phyloP scores from a whole-genome alignment of 2,113 vertebrate species.

The Coptodon rendalli region DNA sequence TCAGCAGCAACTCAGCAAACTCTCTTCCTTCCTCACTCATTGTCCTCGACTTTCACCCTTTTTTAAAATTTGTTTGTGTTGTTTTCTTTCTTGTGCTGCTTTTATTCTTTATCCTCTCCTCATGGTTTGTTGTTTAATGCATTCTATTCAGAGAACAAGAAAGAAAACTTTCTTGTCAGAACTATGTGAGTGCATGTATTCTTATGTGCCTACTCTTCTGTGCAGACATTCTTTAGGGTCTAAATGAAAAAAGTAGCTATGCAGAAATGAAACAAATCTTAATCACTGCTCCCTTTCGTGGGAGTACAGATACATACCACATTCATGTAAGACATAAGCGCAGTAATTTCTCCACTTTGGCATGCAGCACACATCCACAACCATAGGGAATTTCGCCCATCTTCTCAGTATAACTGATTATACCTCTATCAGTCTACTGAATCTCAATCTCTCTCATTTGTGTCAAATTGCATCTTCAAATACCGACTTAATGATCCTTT shows the following conservation, averaged over 20 bases:
- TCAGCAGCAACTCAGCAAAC: not conserved
- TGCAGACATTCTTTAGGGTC: not conserved
- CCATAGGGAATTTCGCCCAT: not conserved
- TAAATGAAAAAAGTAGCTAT: not conserved
- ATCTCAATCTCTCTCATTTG: not conserved
- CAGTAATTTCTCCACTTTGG: not conserved
- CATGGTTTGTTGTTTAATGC: not conserved
- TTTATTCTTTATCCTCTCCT: not conserved
- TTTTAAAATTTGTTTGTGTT: not conserved
- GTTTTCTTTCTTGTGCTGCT: not conserved
- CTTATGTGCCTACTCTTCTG: not conserved
- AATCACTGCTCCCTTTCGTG: not conserved
- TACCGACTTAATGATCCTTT: not conserved
- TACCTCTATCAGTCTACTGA: not conserved
- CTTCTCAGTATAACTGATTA: not conserved
- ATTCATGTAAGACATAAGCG: not conserved
- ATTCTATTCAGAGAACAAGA: not conserved
- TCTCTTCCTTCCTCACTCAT: not conserved
- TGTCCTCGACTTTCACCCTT: not conserved
- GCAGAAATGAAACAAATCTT: not conserved
- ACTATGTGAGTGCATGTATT: not conserved
- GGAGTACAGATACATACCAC: not conserved
- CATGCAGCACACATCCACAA: not conserved
- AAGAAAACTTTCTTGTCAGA: not conserved
- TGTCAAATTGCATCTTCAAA: not conserved